Conservation (phyloP, 2,113 vertebrate species). For the Zosterops japonicus region DNA sequence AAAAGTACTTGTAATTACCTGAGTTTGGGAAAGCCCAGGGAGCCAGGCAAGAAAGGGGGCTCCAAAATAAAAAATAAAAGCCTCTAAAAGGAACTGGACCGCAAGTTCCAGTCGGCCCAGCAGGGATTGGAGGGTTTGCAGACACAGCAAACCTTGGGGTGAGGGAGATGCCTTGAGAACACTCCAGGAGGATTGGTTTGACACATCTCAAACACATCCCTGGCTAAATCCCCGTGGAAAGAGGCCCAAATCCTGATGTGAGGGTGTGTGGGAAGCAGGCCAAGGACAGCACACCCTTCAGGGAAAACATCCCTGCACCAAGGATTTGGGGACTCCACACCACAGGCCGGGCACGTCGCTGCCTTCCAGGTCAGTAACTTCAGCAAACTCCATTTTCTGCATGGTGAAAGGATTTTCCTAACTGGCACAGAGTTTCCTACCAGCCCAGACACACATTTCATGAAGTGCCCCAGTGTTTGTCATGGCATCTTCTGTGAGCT, state of each 20-base stretch:
- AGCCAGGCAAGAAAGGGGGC: not conserved
- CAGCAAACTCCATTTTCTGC: not conserved
- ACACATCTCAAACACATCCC: not conserved
- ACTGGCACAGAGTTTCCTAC: not conserved
- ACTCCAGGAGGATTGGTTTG: not conserved
- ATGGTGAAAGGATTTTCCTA: accelerated
- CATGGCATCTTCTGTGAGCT: not conserved
- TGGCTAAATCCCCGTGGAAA: not conserved
- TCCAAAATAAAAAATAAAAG: not conserved
- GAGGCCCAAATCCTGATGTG: not conserved
- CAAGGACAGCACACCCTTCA: not conserved
- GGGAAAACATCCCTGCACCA: not conserved
- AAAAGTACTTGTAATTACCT: not conserved
- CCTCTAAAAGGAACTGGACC: accelerated
- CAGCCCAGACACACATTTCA: accelerated
- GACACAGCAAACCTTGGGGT: accelerated
- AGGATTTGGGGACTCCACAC: accelerated
- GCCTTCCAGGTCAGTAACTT: not conserved
- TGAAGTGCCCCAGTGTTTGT: accelerated
- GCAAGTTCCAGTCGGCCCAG: accelerated
- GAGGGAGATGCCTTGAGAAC: not conserved
- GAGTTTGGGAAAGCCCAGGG: not conserved
- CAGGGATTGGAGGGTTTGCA: not conserved
- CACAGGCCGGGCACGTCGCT: not conserved
- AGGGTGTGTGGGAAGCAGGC: not conserved